Evolutionary conservation across 2,888 invertebrate species (phyloP).

Genomic region (Holacanthella duospinosa): DNA sequence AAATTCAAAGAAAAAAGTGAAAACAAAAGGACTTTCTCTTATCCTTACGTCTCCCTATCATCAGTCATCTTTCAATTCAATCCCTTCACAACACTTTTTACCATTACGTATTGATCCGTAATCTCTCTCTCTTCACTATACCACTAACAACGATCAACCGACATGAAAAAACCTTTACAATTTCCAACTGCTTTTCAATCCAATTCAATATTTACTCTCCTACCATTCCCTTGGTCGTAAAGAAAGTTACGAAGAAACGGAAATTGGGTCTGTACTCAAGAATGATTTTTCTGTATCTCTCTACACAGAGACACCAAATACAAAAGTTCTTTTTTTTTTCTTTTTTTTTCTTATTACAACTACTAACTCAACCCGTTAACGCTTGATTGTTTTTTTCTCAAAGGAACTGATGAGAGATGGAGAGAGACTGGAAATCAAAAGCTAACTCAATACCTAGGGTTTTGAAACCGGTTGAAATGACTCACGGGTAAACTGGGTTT

Average conservation of each 20-base stretch:
- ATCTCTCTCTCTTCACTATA: not conserved
- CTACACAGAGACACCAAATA: not conserved
- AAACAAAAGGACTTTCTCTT: not conserved
- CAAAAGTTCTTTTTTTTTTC: not conserved
- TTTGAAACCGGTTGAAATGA: too few species aligned
- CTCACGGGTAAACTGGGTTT: too few species aligned
- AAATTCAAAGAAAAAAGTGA: not conserved
- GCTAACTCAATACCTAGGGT: not conserved
- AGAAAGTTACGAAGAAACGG: not conserved
- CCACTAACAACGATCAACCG: not conserved
- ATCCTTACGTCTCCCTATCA: not conserved
- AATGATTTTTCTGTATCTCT: not conserved
- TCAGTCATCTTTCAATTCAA: not conserved
- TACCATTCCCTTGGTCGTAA: not conserved
- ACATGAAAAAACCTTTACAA: not conserved
- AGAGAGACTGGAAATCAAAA: not conserved
- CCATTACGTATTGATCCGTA: not conserved
- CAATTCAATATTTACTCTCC: not conserved
- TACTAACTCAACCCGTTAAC: not conserved
- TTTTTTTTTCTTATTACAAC: not conserved
- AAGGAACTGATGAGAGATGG: not conserved
- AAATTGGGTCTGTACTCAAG: not conserved
- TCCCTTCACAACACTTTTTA: not conserved
- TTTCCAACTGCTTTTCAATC: not conserved
- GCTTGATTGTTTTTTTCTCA: constrained; percentile 1